Evolutionary conservation across 1,140 invertebrate genomes (phyloP).

Genomic region (Aphaenogaster rudis): DNA sequence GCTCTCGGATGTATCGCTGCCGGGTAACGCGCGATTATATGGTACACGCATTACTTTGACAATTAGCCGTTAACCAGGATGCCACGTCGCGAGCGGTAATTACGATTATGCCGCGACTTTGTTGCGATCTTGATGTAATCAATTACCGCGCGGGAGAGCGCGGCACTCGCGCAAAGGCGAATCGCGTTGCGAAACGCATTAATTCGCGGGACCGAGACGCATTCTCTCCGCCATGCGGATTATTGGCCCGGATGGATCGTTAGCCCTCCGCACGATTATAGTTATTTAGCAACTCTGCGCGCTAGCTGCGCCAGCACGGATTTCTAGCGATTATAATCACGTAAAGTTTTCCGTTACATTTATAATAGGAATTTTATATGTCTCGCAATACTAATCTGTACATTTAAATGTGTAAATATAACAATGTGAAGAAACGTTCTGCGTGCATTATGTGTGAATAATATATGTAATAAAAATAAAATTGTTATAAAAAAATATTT

Average conservation of each 20-base stretch:
- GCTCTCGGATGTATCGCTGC: constrained; percentile 58
- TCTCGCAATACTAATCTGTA: neutral
- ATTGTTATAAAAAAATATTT: neutral
- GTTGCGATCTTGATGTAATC: constrained; percentile 62
- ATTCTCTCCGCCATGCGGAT: constrained; percentile 31
- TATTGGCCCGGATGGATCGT: constrained; percentile 49
- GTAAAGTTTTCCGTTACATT: neutral
- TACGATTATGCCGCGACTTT: constrained; percentile 58
- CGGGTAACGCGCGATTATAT: constrained; percentile 32
- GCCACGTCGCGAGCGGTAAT: constrained; percentile 45
- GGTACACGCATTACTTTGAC: constrained; percentile 54
- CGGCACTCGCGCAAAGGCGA: constrained; percentile 62
- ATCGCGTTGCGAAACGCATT: constrained; percentile 66
- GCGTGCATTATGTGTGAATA: neutral
- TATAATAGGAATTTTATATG: neutral
- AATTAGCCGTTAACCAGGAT: constrained; percentile 60
- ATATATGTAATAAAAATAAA: neutral
- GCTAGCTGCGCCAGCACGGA: neutral
- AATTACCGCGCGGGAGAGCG: constrained; percentile 48
- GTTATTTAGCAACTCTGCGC: constrained; percentile 40
- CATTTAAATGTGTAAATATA: neutral
- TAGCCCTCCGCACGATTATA: constrained; percentile 42
- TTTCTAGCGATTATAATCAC: constrained; percentile 32
- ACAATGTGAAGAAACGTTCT: neutral
- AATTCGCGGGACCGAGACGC: constrained; percentile 47